A percentile compares a stretch with the other conserved stretches of the same genome.
Evolutionary conservation across 2,113 vertebrate species (phyloP).

Genomic region (Vombatus ursinus): DNA sequence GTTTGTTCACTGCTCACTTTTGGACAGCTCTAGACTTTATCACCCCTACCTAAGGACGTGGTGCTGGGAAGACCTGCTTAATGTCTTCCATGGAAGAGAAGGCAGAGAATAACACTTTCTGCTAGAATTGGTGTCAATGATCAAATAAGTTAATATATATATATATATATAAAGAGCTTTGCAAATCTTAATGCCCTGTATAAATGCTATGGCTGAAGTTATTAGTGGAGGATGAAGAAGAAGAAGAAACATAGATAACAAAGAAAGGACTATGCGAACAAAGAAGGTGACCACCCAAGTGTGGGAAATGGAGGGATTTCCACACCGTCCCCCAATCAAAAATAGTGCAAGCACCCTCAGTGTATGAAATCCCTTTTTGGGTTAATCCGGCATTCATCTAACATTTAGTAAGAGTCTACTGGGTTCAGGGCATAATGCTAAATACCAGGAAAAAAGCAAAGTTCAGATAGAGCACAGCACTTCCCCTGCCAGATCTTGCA

Average conservation of each 20-base stretch:
- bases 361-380: not conserved
- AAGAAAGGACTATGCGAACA: not conserved
- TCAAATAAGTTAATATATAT: conserved; percentile 12
- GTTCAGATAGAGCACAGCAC: not conserved
- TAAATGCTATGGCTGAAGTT: not conserved
- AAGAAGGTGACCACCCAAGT: not conserved
- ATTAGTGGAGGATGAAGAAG: not conserved
- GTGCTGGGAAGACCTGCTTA: conserved; percentile 20
- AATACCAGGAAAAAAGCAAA: no score
- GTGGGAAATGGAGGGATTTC: not conserved
- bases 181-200: not conserved
- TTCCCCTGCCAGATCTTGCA: not conserved
- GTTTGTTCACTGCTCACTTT: not conserved
- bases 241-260: not conserved
- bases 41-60: not conserved
- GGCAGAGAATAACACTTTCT: conserved; percentile 51
- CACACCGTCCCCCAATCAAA: not conserved
- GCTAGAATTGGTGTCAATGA: conserved; percentile 20
- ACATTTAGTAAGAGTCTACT: not conserved
- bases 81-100: conserved; percentile 23
- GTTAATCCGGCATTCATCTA: not conserved
- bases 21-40: not conserved
- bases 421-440: not conserved
- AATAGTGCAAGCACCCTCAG: not conserved
- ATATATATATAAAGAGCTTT: not conserved